Evolutionary conservation across 2,113 vertebrate species (phyloP).

Genomic region (Bos indicus): DNA sequence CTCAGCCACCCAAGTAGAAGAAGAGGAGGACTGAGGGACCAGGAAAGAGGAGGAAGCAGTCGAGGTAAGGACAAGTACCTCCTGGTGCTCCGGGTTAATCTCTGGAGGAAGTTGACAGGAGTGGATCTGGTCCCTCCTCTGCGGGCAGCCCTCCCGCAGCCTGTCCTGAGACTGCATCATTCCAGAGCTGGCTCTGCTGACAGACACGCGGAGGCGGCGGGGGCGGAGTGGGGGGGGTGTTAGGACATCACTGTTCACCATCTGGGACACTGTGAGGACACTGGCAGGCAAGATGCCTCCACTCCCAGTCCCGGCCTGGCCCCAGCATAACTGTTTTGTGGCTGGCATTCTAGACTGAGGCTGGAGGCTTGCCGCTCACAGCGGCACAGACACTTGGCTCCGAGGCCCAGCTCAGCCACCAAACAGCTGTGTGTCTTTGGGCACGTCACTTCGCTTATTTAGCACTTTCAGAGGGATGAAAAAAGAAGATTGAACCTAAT

Average conservation of each 20-base stretch:
- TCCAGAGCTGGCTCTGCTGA: not conserved
- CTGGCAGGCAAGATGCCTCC: not conserved
- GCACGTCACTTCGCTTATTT: not conserved
- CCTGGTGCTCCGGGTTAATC: not conserved
- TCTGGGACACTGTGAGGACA: not conserved
- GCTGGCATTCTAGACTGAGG: not conserved
- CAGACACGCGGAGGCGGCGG: not conserved
- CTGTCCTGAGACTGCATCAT: not conserved
- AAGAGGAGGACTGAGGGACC: not conserved
- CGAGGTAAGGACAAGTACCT: not conserved
- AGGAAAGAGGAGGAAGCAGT: not conserved
- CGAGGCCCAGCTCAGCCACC: not conserved
- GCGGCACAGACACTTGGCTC: not conserved
- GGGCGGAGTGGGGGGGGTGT: accelerated
- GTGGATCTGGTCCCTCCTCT: not conserved
- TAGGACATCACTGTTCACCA: not conserved
- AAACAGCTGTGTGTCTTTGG: constrained; percentile 1
- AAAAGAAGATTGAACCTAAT: not conserved
- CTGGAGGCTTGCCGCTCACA: not conserved
- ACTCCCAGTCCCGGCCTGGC: not conserved
- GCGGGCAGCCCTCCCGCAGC: not conserved
- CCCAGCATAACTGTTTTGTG: not conserved
- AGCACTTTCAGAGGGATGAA: not conserved
- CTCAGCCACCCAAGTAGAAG: not conserved
- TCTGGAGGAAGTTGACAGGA: not conserved